Percentiles rank a stretch among this genome's conserved stretches.
Evolutionary conservation across 2,797 vertebrate species (phyloP).

Genomic region (Phataginus tricuspis): DNA sequence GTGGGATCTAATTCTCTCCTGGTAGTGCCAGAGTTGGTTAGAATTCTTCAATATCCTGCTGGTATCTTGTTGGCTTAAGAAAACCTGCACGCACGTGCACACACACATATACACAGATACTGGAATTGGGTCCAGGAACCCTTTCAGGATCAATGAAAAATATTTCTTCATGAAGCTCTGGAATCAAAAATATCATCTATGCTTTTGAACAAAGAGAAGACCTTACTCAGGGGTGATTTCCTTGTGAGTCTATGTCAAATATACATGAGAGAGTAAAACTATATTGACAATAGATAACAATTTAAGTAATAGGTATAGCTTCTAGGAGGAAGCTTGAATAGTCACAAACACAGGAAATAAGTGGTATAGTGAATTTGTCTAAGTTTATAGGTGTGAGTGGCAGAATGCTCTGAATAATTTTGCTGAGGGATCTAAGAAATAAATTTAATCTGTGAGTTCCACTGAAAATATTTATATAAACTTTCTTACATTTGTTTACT

Average conservation of each 20-base stretch:
- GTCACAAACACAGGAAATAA: background rate
- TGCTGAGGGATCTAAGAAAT: background rate
- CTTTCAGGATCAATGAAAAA: conserved; percentile 4
- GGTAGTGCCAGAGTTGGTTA: background rate
- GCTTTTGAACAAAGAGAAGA: background rate
- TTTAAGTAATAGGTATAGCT: background rate
- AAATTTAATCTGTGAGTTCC: background rate
- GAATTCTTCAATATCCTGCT: background rate
- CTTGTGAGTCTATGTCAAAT: background rate
- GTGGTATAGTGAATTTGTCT: background rate
- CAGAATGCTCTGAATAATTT: background rate
- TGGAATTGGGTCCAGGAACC: background rate
- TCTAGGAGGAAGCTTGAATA: background rate
- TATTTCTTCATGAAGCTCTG: background rate
- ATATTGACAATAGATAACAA: background rate
- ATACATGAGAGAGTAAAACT: background rate
- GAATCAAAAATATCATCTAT: background rate
- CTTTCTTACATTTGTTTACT: background rate
- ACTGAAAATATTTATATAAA: background rate
- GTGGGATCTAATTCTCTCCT: background rate
- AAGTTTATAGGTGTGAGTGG: background rate
- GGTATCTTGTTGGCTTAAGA: background rate
- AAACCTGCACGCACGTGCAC: background rate
- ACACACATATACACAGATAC: background rate
- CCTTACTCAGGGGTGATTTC: background rate